Base-by-base conservation (phyloP, 2,888 invertebrate species). In the Platycheirus albimanus region DNA sequence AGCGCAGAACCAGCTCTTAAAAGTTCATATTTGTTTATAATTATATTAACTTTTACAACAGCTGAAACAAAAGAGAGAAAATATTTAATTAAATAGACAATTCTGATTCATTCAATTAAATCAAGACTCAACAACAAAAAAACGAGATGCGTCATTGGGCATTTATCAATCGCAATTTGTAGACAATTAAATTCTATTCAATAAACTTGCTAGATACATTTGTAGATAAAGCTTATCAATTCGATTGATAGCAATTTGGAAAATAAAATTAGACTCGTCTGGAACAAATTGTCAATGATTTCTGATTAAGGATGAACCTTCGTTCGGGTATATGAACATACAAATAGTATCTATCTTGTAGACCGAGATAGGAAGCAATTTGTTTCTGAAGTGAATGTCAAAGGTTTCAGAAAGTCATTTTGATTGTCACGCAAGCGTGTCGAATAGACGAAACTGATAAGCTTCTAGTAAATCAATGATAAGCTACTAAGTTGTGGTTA, bases 1-100 rank as follows among this genome's bases (percentile, higher is more conserved):
- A 10, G n/a, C 11, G n/a, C 24, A 24, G 13, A n/a, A 28, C 19
- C 28, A 54, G 49, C 43, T 61, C 36, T 56, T 56, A 77, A n/a
- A 71, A 74, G 11, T 67, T 52, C 72, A 74, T 72, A 17, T 67
- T 63, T 64, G 11, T 17, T 36, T 1, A 24, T 33, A 36, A 36
- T 17, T 15, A 36, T 24, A 33, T 52, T 30, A 52, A 54, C 61
- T 69, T 30, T 36, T 47, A 64, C 54, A 38, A 15, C 69, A 45
- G 15, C 70, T 76, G 52, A 7, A 70, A 38, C 4, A 10, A 49
- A 52, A n/a, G 7, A 38, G 8, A 52, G 0, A 33, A 15, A 43
- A 36, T 7, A 5, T 13, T 24, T 15, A 30, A 17, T 19, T 19
- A 10, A 41, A 24, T 47, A 4, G 24, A 45, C 3, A 13, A 1